These are phyloP conservation scores for Montipora sp. DNA, from an alignment of 64 coral and sea anemone species.

Conservation along the genomic window DNA sequence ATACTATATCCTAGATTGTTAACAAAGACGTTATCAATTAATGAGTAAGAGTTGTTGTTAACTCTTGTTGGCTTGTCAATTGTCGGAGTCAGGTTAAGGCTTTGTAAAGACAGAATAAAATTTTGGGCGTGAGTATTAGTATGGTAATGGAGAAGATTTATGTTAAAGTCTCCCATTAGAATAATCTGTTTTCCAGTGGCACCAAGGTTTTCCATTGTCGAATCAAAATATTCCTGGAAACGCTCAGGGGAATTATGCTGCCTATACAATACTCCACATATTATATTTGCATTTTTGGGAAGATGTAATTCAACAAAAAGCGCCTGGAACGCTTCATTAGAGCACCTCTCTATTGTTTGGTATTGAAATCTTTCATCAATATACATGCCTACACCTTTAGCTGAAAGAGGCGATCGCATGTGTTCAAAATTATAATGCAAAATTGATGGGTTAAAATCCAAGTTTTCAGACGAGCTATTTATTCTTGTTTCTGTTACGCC, in stretches of 20 bases:
- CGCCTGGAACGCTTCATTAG: slow-evolving; percentile 30
- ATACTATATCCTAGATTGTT: too few relatives aligned
- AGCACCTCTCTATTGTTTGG: slow-evolving; percentile 31
- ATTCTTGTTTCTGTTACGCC: too few relatives aligned
- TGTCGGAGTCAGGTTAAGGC: too few relatives aligned
- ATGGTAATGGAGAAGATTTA: too few relatives aligned
- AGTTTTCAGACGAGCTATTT: not conserved
- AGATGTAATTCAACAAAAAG: slow-evolving; percentile 52
- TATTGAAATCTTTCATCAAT: slow-evolving; percentile 57
- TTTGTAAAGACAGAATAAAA: too few relatives aligned
- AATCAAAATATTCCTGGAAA: not conserved
- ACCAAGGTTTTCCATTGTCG: not conserved
- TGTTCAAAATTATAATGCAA: slow-evolving; percentile 52
- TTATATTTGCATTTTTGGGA: slow-evolving; percentile 8
- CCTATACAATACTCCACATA: slow-evolving; percentile 26
- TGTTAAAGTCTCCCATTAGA: not conserved
- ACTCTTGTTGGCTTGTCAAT: too few relatives aligned
- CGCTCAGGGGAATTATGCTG: slow-evolving; percentile 42
- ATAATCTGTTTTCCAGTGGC: slow-evolving; percentile 36
- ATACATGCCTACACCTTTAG: slow-evolving; percentile 50
- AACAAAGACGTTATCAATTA: too few relatives aligned
- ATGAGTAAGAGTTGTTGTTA: too few relatives aligned
- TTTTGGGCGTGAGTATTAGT: too few relatives aligned
- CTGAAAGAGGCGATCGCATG: slow-evolving; percentile 54
- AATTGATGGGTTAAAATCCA: slow-evolving; percentile 27